A percentile compares a stretch with the other conserved stretches of the same genome.
Evolutionary conservation across 1,140 invertebrate genomes (phyloP).

Genomic region (Psix sp.): DNA sequence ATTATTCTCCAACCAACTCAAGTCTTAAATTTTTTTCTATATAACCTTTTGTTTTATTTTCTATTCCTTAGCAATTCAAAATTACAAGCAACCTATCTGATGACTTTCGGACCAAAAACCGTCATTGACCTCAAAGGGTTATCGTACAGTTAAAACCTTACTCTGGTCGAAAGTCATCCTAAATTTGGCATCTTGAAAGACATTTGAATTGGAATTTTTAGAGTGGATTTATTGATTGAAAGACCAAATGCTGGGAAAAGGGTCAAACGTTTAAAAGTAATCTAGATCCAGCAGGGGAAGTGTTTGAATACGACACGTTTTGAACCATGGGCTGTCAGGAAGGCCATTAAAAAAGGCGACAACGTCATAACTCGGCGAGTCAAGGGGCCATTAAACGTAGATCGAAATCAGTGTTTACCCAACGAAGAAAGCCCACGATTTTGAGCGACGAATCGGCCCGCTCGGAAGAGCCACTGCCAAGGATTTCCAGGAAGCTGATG

Average conservation of each 20-base stretch:
- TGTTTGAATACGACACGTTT: conserved; percentile 30
- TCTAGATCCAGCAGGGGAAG: conserved; percentile 33
- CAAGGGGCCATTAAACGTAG: conserved; percentile 49
- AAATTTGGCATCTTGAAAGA: too few relatives aligned
- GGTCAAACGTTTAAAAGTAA: conserved; percentile 23
- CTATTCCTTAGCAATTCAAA: too few relatives aligned
- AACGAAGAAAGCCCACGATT: conserved; percentile 32
- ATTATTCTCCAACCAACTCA: too few relatives aligned
- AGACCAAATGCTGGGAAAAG: neutral
- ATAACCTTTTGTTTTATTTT: too few relatives aligned
- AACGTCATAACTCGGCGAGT: conserved; percentile 49
- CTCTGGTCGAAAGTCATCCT: too few relatives aligned
- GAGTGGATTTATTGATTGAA: neutral
- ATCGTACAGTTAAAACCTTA: too few relatives aligned
- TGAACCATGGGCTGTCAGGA: conserved; percentile 27
- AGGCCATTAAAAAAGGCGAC: conserved; percentile 52
- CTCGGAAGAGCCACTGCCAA: conserved; percentile 33
- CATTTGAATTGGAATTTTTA: too few relatives aligned
- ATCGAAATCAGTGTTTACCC: conserved; percentile 52
- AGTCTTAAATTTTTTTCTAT: too few relatives aligned
- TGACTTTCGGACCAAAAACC: too few relatives aligned
- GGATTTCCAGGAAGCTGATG: conserved; percentile 56
- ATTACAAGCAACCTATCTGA: too few relatives aligned
- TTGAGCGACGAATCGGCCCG: conserved; percentile 33
- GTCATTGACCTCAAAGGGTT: too few relatives aligned